Evolutionary conservation across 92 coral and sea anemone genomes (phyloP), one percentile per base, ranked within the genome.

Genomic region (Phymanthus crucifer): DNA sequence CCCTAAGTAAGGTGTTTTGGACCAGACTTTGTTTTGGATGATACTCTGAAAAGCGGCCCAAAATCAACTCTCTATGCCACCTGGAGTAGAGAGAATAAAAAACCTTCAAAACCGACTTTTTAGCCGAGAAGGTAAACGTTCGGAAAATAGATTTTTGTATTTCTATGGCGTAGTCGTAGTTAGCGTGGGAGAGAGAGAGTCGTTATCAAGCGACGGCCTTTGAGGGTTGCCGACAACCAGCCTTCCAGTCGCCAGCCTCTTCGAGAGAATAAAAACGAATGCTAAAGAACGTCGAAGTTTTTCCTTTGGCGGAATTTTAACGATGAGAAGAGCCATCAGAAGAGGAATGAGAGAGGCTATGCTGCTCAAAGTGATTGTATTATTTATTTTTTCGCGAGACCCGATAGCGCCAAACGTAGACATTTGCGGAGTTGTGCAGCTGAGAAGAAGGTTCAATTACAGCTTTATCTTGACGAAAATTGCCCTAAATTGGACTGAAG

Each of bases 401-500:
- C 83, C 70, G 75, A 68, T 74, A 86, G 90, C 93, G 93, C 88
- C 93, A 83, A 70, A 50, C 24, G 70, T 78, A 74, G 85, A 36
- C 47, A 50, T 87, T 83, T 82, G 82, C 81, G 84, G 84, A 48
- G 76, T 79, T 66, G 80, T 76, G 72, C 93, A 89, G 79, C 83
- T 83, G 87, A 86, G 81, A 77, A 50, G 80, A 57, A 14, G 71
- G 87, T 67, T 86, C 87, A 86, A 86, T 89, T 89, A 83, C 87
- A 78, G 81, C 81, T 82, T 89, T 86, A 89, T 89, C 92, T 50
- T 17, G 67, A 65, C 43, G 73, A 80, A 83, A 87, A 87, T 82
- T 81, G 89, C 78, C 82, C 67, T 78, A 87, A 87, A 87, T 87
- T 79, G 88, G 86, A 72, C 75, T 76, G 84, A 33, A 85, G 85